Evolutionary conservation across 2,888 invertebrate genomes (phyloP).

Genomic region (Aphidius colemani): DNA sequence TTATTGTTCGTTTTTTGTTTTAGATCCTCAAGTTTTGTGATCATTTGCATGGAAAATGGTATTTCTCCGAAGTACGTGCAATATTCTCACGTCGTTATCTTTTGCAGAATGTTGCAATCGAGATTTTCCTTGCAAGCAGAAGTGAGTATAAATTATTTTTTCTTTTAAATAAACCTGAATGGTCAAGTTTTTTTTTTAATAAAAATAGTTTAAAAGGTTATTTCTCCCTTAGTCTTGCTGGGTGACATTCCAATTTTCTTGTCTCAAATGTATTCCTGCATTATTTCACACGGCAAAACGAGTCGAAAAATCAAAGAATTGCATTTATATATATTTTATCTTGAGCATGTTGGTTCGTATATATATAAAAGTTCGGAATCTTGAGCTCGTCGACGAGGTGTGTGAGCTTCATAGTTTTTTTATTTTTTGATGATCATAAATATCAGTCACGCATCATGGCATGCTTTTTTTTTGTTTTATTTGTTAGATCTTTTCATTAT

Average conservation of each 20-base stretch:
- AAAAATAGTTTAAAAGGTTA: neutral
- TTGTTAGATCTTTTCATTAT: conserved; percentile 46
- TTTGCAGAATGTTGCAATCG: conserved; percentile 95
- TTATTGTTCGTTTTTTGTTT: conserved; percentile 52
- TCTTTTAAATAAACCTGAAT: neutral
- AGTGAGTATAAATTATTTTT: conserved; percentile 71
- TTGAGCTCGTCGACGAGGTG: conserved; percentile 35
- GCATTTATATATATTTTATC: no score
- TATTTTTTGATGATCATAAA: conserved; percentile 53
- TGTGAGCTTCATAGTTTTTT: conserved; percentile 26
- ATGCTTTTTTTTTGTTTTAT: conserved; percentile 39
- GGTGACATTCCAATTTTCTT: conserved; percentile 46
- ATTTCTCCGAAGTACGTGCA: conserved; percentile 98
- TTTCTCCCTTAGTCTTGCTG: conserved; percentile 10
- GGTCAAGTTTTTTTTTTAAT: neutral
- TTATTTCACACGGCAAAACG: conserved; percentile 46
- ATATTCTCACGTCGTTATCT: conserved; percentile 97
- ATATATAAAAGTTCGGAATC: conserved; percentile 29
- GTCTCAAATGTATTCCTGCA: conserved; percentile 38
- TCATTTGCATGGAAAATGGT: conserved; percentile 99
- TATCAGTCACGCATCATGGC: conserved; percentile 49
- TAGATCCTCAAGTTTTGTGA: conserved; percentile 98
- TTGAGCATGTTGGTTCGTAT: no score
- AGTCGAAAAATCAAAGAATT: conserved; percentile 12
- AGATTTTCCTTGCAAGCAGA: conserved; percentile 98